Base-by-base conservation (phyloP, 2,888 invertebrate genomes). In the Colostygia pectinataria region DNA sequence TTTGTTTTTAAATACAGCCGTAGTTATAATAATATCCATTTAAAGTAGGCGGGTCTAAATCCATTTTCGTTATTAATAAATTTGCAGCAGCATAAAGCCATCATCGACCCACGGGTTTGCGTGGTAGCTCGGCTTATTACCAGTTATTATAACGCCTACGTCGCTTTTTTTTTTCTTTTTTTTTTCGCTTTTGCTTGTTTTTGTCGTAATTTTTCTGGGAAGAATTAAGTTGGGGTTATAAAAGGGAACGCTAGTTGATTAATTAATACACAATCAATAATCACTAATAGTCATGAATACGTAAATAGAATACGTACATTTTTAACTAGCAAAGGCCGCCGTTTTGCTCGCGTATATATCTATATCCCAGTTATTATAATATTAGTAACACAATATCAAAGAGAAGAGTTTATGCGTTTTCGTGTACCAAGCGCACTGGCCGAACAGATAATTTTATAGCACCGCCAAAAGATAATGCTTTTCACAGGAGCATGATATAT, bases 361-460 rank as follows among this genome's bases (percentile, higher is more conserved):
- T n/a, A n/a, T n/a, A n/a, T n/a, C n/a, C n/a, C n/a, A n/a, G n/a
- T n/a, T n/a, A n/a, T n/a, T n/a, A n/a, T n/a, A n/a, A 9, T 25
- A n/a, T 13, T 5, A 29, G 13, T 29, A 29, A 29, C 10, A 2
- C 12, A 29, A 9, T 33, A 20, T 31, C 8, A 2, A 12, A 3
- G 34, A 29, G 4, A 12, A 3, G 34, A 29, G 25, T 38, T 25
- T 12, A 31, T 20, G 37, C 36, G 55, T 49, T 49, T 47, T 55
- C 56, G 55, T 59, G 61, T 59, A 61, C 57, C 61, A 46, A 61
- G 53, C 56, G 40, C 45, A 52, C 18, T 28, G 32, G 46, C 37
- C 10, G 12, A 50, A 44, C 5, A 31, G 5, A 44, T 48, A 48
- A 20, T 44, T 29, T 49, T 32, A 14, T 46, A 50, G 51, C 44